These are phyloP conservation scores for Eupeodes luniger DNA, from an alignment of 2,888 invertebrate species.

Conservation along the genomic window DNA sequence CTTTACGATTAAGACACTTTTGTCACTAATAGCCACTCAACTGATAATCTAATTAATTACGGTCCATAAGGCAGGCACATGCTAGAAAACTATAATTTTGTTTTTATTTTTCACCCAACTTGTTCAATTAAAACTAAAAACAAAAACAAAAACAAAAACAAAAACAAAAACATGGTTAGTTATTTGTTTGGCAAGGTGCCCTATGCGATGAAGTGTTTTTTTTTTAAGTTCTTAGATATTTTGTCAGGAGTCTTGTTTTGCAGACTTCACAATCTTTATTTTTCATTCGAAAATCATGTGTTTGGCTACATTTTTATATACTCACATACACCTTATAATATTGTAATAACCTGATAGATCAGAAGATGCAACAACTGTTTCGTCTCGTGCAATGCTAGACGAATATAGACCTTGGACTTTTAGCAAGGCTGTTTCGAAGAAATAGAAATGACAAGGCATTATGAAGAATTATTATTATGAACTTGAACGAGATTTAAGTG, in stretches of 20 bases:
- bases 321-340: too few species aligned
- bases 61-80: slow-evolving; percentile 3
- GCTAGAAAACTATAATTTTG: background rate
- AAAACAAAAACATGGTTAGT: background rate
- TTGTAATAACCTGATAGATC: slow-evolving; percentile 52
- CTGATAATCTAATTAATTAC: slow-evolving; percentile 32
- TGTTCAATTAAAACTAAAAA: slow-evolving; percentile 13
- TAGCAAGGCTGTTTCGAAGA: slow-evolving; percentile 43
- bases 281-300: background rate
- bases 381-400: slow-evolving; percentile 72
- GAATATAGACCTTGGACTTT: slow-evolving; percentile 48
- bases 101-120: background rate
- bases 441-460: slow-evolving; percentile 28
- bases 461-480: slow-evolving; percentile 36
- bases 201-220: slow-evolving; percentile 17
- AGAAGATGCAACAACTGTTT: slow-evolving; percentile 52
- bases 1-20: slow-evolving; percentile 2
- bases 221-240: background rate
- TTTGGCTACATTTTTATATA: background rate
- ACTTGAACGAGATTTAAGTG: slow-evolving; percentile 46
- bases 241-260: slow-evolving; percentile 12
- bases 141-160: background rate
- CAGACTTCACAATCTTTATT: background rate
- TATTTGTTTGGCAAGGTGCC: slow-evolving; percentile 22
- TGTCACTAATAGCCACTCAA: background rate